These are phyloP conservation scores for Drosophila kurseongensis DNA, from an alignment of 1,140 invertebrate genomes.

Conservation along the genomic window DNA sequence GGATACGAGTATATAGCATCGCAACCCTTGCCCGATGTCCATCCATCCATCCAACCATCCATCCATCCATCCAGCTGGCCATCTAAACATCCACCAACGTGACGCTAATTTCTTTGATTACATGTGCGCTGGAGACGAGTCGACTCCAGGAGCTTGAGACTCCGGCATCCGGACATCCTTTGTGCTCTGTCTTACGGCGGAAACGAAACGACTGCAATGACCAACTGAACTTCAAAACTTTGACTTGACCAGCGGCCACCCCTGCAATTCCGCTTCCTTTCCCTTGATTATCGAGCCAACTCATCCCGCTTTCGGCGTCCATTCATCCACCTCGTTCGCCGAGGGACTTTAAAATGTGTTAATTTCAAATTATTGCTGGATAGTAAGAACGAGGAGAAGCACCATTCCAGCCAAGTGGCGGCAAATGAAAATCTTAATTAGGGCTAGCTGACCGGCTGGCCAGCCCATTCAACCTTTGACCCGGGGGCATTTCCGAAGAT, in stretches of 20 bases:
- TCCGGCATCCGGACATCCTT: slow-evolving; percentile 52
- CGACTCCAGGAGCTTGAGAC: slow-evolving; percentile 39
- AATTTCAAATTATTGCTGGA: slow-evolving; percentile 51
- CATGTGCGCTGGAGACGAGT: slow-evolving; percentile 54
- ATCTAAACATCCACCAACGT: slow-evolving; percentile 62
- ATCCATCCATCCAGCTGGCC: slow-evolving; percentile 46
- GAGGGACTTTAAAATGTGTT: slow-evolving; percentile 57
- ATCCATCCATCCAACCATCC: slow-evolving; percentile 36
- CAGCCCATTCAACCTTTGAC: slow-evolving; percentile 41
- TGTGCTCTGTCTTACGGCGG: slow-evolving; percentile 70
- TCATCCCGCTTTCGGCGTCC: slow-evolving; percentile 18
- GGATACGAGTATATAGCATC: slow-evolving; percentile 56
- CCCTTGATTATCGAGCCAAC: slow-evolving; percentile 63
- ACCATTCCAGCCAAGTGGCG: slow-evolving; percentile 18
- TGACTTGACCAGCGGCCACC: slow-evolving; percentile 62
- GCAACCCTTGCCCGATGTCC: slow-evolving; percentile 60
- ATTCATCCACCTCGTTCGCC: slow-evolving; percentile 36
- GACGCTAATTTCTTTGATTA: slow-evolving; percentile 83
- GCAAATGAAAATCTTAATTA: slow-evolving; percentile 53
- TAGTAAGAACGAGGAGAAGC: slow-evolving; percentile 29
- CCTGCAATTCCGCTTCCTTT: slow-evolving; percentile 45
- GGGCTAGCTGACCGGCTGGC: slow-evolving; percentile 41
- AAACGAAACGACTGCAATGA: slow-evolving; percentile 68
- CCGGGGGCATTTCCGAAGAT: slow-evolving; percentile 19
- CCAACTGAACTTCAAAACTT: slow-evolving; percentile 82